Conservation (phyloP, 2,888 invertebrate species). For the Nomada lathburiana region DNA sequence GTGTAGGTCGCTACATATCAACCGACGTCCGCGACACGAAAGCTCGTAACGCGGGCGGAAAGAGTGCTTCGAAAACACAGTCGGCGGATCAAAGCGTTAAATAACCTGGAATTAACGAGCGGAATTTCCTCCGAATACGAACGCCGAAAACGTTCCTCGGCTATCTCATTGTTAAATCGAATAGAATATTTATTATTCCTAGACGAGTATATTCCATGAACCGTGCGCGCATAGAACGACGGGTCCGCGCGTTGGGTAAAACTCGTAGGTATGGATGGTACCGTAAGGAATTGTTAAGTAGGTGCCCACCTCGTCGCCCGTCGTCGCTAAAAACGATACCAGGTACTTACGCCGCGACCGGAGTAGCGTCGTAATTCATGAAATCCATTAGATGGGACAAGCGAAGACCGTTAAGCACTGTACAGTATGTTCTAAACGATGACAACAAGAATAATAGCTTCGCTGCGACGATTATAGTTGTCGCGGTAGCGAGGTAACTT, state of each 20-base stretch:
- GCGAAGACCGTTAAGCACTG: constrained; percentile 40
- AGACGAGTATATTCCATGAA: too few relatives aligned
- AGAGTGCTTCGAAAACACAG: constrained; percentile 47
- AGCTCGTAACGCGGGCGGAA: constrained; percentile 20
- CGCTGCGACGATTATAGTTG: constrained; percentile 52
- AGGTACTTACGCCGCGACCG: not conserved
- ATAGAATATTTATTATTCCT: not conserved
- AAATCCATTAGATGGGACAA: constrained; percentile 62
- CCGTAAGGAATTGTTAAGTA: too few relatives aligned
- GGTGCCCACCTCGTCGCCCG: too few relatives aligned
- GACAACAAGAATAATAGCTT: constrained; percentile 59
- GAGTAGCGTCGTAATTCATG: constrained; percentile 56
- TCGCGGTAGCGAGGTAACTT: not conserved
- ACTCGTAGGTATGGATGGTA: too few relatives aligned
- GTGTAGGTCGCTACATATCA: constrained; percentile 19
- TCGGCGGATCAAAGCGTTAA: constrained; percentile 47
- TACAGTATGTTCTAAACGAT: constrained; percentile 23
- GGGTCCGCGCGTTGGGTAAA: too few relatives aligned
- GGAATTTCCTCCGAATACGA: constrained; percentile 6
- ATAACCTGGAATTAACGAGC: constrained; percentile 54
- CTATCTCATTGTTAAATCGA: not conserved
- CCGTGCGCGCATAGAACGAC: too few relatives aligned
- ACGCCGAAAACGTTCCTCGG: not conserved
- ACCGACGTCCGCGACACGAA: constrained; percentile 11
- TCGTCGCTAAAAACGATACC: not conserved